Evolutionary conservation across 2,113 vertebrate species (phyloP).

Genomic region (Cercopithecus mona): DNA sequence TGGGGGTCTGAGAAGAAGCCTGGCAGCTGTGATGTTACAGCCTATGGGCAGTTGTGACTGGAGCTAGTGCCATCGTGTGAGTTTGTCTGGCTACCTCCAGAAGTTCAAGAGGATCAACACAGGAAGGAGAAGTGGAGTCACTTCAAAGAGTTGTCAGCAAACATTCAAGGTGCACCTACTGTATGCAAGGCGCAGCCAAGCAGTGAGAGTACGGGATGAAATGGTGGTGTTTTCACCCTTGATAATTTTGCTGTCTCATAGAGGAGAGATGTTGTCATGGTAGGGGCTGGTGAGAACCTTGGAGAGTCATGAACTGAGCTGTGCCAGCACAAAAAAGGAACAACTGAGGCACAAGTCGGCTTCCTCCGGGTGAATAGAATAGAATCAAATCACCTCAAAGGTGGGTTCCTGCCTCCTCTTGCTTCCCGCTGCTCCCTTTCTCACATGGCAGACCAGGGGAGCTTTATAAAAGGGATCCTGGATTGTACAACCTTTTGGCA

Average conservation of each 20-base stretch:
- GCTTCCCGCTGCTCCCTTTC: background rate
- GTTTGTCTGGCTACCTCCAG: background rate
- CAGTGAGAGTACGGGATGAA: no score
- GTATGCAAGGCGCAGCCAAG: background rate
- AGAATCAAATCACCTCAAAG: no score
- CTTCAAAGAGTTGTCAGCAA: background rate
- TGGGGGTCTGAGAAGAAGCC: background rate
- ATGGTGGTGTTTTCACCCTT: no score
- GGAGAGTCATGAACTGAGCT: background rate
- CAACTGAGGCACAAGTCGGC: no score
- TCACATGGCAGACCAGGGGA: background rate
- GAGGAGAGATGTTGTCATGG: background rate
- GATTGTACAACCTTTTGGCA: background rate
- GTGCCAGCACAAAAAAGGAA: no score
- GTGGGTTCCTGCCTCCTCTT: background rate
- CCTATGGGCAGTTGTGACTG: background rate
- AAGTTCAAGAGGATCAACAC: background rate
- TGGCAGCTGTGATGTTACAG: background rate
- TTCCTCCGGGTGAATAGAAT: no score
- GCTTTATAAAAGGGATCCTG: background rate
- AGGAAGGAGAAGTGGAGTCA: background rate
- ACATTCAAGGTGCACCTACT: background rate
- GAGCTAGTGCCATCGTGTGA: background rate
- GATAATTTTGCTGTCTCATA: background rate
- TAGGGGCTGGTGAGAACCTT: background rate